These are phyloP conservation scores for Probaryconus sp. DNA, from an alignment of 1,140 invertebrate species.

Conservation along the genomic window DNA sequence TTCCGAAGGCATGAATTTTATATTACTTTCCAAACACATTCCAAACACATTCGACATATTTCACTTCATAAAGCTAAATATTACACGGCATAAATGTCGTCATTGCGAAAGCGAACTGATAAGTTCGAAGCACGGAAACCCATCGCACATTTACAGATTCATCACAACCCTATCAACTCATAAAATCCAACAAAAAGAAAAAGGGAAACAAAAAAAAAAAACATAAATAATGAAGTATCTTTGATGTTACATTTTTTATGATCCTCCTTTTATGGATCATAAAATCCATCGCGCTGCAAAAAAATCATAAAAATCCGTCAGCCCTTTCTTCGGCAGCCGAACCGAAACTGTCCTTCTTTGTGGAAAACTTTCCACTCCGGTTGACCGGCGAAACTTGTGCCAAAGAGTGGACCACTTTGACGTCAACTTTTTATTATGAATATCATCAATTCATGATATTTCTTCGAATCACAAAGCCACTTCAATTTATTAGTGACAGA, in stretches of 20 bases:
- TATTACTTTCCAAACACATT: constrained; percentile 2
- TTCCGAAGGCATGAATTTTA: constrained; percentile 10
- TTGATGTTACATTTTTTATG: constrained; percentile 40
- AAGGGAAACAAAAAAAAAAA: constrained; percentile 16
- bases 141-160: constrained; percentile 13
- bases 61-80: constrained; percentile 10
- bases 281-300: constrained; percentile 27
- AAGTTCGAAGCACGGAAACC: constrained; percentile 16
- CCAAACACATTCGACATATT: background rate
- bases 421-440: constrained; percentile 20
- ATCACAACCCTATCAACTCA: constrained; percentile 11
- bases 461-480: constrained; percentile 15
- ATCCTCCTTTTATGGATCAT: constrained; percentile 36
- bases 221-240: constrained; percentile 46
- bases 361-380: constrained; percentile 30
- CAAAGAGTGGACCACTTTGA: constrained; percentile 40
- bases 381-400: constrained; percentile 41
- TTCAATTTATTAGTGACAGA: constrained; percentile 34
- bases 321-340: constrained; percentile 16
- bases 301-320: constrained; percentile 31
- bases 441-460: constrained; percentile 21
- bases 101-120: constrained; percentile 10
- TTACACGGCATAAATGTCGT: constrained; percentile 12
- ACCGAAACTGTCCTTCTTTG: constrained; percentile 14
- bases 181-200: constrained; percentile 9